These are phyloP conservation scores for Sarcoramphus papa DNA, from an alignment of 2,797 vertebrate species.

Conservation along the genomic window DNA sequence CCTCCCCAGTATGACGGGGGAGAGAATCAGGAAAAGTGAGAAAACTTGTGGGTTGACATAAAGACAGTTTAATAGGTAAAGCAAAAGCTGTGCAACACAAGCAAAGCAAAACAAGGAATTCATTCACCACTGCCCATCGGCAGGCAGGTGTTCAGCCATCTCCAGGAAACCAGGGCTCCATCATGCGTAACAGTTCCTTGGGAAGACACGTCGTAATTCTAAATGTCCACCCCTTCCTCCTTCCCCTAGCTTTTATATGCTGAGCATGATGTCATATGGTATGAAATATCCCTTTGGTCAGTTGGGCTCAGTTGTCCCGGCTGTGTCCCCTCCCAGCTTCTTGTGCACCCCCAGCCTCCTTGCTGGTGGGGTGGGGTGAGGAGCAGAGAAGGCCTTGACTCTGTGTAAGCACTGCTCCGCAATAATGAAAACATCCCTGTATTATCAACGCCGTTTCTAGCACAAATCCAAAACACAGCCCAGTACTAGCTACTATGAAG, in stretches of 20 bases:
- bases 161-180: neutral
- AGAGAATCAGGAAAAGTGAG: neutral
- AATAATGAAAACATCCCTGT: neutral
- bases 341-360: neutral
- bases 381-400: neutral
- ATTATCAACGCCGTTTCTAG: neutral
- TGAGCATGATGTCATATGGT: neutral
- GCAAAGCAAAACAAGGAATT: neutral
- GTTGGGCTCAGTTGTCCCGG: neutral
- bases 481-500: neutral
- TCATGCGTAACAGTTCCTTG: neutral
- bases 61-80: neutral
- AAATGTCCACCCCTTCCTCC: neutral
- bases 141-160: neutral
- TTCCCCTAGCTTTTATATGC: neutral
- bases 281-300: neutral
- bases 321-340: neutral
- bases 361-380: neutral
- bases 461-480: neutral
- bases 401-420: neutral
- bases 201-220: neutral
- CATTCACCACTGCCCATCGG: neutral
- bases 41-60: too few relatives aligned
- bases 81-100: neutral
- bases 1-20: neutral